Evolutionary conservation across 1,140 invertebrate species (phyloP).

Genomic region (Tetramorium alpestre): DNA sequence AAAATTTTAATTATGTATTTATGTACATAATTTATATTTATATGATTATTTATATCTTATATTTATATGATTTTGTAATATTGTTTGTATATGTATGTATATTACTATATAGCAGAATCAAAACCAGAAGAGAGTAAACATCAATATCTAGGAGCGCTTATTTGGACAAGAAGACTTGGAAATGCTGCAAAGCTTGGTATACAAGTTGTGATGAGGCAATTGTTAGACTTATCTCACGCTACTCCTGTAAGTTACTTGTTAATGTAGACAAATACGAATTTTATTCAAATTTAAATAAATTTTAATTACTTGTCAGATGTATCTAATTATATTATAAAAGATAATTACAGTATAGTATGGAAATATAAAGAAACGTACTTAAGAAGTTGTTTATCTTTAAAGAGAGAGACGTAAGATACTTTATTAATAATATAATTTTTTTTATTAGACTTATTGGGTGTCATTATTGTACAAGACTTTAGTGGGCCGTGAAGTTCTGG

Average conservation of each 20-base stretch:
- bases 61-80: neutral
- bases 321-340: neutral
- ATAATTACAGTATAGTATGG: neutral
- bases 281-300: neutral
- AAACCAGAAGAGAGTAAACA: conserved; percentile 77
- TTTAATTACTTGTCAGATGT: neutral
- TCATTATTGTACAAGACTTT: conserved; percentile 85
- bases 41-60: neutral
- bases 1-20: neutral
- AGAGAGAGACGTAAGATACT: neutral
- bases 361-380: neutral
- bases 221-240: conserved; percentile 77
- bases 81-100: neutral
- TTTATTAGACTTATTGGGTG: conserved; percentile 85
- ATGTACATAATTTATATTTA: neutral
- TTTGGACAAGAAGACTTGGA: conserved; percentile 83
- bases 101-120: conserved; percentile 79
- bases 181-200: conserved; percentile 83
- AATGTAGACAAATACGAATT: neutral
- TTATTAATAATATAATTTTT: conserved; percentile 4
- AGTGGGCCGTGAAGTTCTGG: conserved; percentile 83
- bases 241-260: conserved; percentile 82
- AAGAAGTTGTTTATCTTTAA: neutral
- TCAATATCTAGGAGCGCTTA: conserved; percentile 82
- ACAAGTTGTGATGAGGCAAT: conserved; percentile 84